Percentiles rank a stretch among this genome's conserved stretches.
phyloP scores from a whole-genome alignment of 2,797 vertebrate genomes.

The Trichosurus vulpecula region DNA sequence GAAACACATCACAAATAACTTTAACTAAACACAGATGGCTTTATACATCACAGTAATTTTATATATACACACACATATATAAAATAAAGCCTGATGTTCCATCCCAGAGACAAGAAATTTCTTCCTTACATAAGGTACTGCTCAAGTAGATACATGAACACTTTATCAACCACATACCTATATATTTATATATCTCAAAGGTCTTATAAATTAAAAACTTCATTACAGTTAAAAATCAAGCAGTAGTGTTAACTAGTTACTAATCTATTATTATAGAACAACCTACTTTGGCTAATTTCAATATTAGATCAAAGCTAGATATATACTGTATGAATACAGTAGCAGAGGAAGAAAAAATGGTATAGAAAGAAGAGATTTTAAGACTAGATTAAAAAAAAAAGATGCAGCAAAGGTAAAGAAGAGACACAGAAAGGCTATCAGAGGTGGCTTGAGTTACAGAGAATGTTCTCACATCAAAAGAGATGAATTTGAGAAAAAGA shows the following conservation, averaged over 20 bases:
- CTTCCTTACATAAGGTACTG: slow-evolving; percentile 47
- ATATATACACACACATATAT: slow-evolving; percentile 47
- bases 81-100: slow-evolving; percentile 42
- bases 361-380: slow-evolving; percentile 69
- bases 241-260: slow-evolving; percentile 55
- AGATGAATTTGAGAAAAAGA: slow-evolving; percentile 76
- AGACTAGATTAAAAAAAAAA: slow-evolving; percentile 62
- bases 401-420: slow-evolving; percentile 71
- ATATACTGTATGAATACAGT: slow-evolving; percentile 71
- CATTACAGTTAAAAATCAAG: slow-evolving; percentile 55
- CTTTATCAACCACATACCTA: slow-evolving; percentile 54
- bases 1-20: slow-evolving; percentile 49
- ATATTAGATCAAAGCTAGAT: slow-evolving; percentile 61
- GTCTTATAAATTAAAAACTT: slow-evolving; percentile 48
- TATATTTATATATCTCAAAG: slow-evolving; percentile 1
- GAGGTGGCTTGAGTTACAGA: slow-evolving; percentile 73
- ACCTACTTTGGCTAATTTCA: slow-evolving; percentile 44
- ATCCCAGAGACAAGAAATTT: slow-evolving; percentile 45
- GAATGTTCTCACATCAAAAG: slow-evolving; percentile 77
- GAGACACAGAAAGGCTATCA: slow-evolving; percentile 76
- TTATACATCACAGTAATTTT: slow-evolving; percentile 33
- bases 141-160: slow-evolving; percentile 35
- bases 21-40: slow-evolving; percentile 32
- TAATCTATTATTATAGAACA: slow-evolving; percentile 59
- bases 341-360: slow-evolving; percentile 69